These are phyloP conservation scores for Thamnophis sirtalis DNA, from an alignment of 2,113 vertebrate species.

Conservation along the genomic window DNA sequence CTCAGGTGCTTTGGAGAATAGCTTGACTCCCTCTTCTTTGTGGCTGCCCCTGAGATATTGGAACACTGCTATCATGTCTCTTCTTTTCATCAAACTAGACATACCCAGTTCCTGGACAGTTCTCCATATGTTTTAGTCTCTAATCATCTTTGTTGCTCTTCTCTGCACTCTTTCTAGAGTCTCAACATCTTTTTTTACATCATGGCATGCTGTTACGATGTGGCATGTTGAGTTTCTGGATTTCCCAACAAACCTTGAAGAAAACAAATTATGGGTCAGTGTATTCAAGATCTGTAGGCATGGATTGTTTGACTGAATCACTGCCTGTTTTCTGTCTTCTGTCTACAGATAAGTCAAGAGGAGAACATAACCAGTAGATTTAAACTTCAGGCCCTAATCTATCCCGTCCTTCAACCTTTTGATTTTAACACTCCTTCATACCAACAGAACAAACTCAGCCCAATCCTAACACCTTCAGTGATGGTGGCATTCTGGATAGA, in stretches of 20 bases:
- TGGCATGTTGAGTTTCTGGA: not conserved
- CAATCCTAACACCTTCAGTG: conserved; percentile 79
- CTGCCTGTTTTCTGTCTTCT: not conserved
- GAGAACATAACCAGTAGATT: conserved; percentile 63
- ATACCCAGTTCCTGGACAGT: no score
- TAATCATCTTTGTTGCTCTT: no score
- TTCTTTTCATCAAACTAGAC: no score
- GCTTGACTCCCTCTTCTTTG: no score
- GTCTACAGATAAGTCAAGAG: conserved; percentile 76
- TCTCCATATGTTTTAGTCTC: no score
- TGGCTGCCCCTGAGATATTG: no score
- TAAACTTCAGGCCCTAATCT: conserved; percentile 88
- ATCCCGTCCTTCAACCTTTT: conserved; percentile 89
- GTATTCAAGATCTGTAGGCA: not conserved
- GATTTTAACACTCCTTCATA: conserved; percentile 94
- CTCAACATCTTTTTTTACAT: no score
- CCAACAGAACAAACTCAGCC: conserved; percentile 85
- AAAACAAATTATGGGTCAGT: not conserved
- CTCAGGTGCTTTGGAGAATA: no score
- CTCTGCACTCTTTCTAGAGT: no score
- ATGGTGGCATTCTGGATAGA: conserved; percentile 90
- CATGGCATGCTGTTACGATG: not conserved
- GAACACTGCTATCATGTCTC: no score
- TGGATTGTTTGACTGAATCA: accelerated
- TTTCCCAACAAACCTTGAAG: not conserved